Evolutionary conservation across 2,888 invertebrate species (phyloP), one percentile per base, ranked within the genome.

Genomic region (Tetrapedia diversipes): DNA sequence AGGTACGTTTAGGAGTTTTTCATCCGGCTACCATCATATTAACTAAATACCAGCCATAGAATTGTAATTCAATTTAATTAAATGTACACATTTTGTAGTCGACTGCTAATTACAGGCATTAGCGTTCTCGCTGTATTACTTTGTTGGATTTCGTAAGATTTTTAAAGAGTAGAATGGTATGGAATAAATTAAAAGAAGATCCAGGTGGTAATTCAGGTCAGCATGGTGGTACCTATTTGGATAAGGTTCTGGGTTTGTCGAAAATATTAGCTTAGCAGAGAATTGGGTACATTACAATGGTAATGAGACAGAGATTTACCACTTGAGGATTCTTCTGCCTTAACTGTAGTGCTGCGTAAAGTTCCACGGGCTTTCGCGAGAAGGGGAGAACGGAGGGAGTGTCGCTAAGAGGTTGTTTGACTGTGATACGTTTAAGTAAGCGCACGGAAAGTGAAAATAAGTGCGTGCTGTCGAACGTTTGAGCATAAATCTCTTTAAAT

Each of bases 291-390:
- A 63, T 51, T 63, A 63, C 63, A 53, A 64, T 64, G 63, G 51
- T 39, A 64, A 64, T 53, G 63, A 64, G 49, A 49, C 49, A 49
- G 51, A 64, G 39, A 64, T 64, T 64, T 51, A 64, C 39, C 41
- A 29, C 39, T 41, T 51, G 29, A 64, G 19, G 29, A 64, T 64
- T 64, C 39, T 51, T 64, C 63, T 41, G 39, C 27, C 19, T 51
- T 51, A 63, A 51, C 63, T 63, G 29, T 27, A 29, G 39, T 47
- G 27, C 29, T 51, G 63, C 27, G 51, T 29, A 39, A 63, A 63
- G 63, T 51, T 64, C 8, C 51, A 39, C 19, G 4, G 29, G 63
- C 29, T 51, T 51, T 53, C 22, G 27, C 51, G 14, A 16, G 63
- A 53, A 41, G 63, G 37, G 63, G 47, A 45, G 22, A 64, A 51